A percentile compares a stretch with the other conserved stretches of the same genome.
phyloP scores from a whole-genome alignment of 1,140 invertebrate genomes.

The Physella acuta region DNA sequence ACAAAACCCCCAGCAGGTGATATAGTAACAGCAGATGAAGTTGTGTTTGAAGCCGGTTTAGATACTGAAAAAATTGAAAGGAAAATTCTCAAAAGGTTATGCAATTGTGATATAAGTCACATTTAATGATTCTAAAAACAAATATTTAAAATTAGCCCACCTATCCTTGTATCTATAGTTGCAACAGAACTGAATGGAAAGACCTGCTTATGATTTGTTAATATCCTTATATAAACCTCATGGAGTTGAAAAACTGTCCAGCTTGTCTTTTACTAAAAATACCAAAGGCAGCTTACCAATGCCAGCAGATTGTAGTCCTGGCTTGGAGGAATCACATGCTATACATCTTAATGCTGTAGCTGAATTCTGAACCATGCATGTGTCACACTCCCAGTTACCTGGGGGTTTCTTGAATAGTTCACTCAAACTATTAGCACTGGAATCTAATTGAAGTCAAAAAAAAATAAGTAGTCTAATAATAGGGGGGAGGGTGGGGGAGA shows the following conservation, averaged over 20 bases:
- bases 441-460: not conserved
- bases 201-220: too few relatives aligned
- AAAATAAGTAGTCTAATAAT: too few relatives aligned
- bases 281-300: not conserved
- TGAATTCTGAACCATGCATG: slow-evolving; percentile 70
- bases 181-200: too few relatives aligned
- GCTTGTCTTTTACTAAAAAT: too few relatives aligned
- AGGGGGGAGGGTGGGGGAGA: too few relatives aligned
- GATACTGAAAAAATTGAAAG: slow-evolving; percentile 6
- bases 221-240: too few relatives aligned
- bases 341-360: slow-evolving; percentile 65
- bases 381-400: slow-evolving; percentile 69
- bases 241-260: too few relatives aligned
- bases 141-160: not conserved
- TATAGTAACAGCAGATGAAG: slow-evolving; percentile 13
- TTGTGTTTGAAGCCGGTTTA: not conserved
- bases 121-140: not conserved
- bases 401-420: slow-evolving; percentile 63
- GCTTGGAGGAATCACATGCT: slow-evolving; percentile 60
- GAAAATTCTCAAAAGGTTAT: not conserved
- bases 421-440: not conserved
- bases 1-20: slow-evolving; percentile 6
- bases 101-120: not conserved
- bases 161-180: too few relatives aligned
- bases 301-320: slow-evolving; percentile 31